Evolutionary conservation across 2,113 vertebrate species (phyloP), one percentile per base, ranked within the genome.

Genomic region (Meles meles): DNA sequence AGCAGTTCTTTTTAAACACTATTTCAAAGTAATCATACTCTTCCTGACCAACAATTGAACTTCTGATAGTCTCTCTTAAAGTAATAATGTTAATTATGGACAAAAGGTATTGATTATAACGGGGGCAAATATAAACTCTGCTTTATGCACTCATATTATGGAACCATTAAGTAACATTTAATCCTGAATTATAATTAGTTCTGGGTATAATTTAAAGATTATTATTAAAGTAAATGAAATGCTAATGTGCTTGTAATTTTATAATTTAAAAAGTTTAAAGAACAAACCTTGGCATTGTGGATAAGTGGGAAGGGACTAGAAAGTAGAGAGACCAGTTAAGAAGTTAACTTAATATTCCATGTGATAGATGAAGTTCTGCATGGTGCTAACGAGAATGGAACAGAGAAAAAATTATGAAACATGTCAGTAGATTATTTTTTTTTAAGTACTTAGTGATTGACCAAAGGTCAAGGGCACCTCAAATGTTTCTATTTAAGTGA

Each of bases 21-120:
- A 21, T 79, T 93, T 93, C 49, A 93, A 59, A 96, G 52, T 93
- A 79, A 93, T 52, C 42, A 71, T 79, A 71, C 7, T 67, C 84
- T 14, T 1, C 12, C 59, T 71, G 42, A 63, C 72, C 9, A 20
- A 42, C 85, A 93, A 86, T 72, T 90, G 52, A 90, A 80, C 21
- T 55, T 84, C 39, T 61, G 31, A 23, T 69, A 37, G n/a, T 23
- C 85, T 82, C 1, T 93, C 42, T 61, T 85, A 61, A 84, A 47
- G 37, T 55, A 57, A 39, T 72, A 59, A 71, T 83, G 21, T 84
- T 90, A 85, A 71, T n/a, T 31, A 49, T 82, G 31, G 37, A 57
- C 27, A 74, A 59, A 96, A 87, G 31, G 13, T 83, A 74, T 55
- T 55, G 31, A 69, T 90, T 71, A 27, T 34, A 80, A 29, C 37